Evolutionary conservation across 2,797 vertebrate genomes (phyloP).

Genomic region (Pteronotus mesoamericanus): DNA sequence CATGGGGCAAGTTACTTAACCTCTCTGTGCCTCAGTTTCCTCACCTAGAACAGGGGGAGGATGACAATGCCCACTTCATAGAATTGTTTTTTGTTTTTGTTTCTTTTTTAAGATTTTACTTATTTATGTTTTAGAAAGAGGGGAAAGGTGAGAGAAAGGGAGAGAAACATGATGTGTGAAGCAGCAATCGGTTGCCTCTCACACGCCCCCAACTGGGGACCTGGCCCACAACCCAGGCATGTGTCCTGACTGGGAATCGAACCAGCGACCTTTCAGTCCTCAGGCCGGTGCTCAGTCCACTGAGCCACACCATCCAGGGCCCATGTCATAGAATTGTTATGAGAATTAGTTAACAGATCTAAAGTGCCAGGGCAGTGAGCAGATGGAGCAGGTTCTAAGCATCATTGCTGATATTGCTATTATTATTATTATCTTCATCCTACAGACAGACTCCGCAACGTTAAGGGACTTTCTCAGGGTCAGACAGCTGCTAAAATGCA

Average conservation of each 20-base stretch:
- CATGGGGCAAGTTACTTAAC: not conserved
- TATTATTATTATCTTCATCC: not conserved
- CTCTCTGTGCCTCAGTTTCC: not conserved
- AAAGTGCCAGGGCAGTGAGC: not conserved
- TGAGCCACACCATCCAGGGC: no score
- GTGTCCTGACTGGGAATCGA: no score
- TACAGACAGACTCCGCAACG: not conserved
- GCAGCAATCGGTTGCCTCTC: no score
- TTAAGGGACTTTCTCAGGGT: not conserved
- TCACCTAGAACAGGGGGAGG: not conserved
- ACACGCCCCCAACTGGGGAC: no score
- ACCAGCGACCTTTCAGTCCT: no score
- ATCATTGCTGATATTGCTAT: not conserved
- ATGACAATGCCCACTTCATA: not conserved
- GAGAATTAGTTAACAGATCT: not conserved
- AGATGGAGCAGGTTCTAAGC: not conserved
- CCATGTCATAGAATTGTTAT: rapidly evolving
- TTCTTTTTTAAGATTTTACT: no score
- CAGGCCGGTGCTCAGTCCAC: no score
- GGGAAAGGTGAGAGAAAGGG: no score
- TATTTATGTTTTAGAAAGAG: no score
- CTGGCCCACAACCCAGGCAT: no score
- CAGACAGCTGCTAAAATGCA: rapidly evolving
- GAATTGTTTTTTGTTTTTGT: no score
- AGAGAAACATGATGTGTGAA: no score